Percentiles rank a stretch among this genome's conserved stretches.
Evolutionary conservation across 2,797 vertebrate genomes (phyloP).

Genomic region (Alfaro cultratus): DNA sequence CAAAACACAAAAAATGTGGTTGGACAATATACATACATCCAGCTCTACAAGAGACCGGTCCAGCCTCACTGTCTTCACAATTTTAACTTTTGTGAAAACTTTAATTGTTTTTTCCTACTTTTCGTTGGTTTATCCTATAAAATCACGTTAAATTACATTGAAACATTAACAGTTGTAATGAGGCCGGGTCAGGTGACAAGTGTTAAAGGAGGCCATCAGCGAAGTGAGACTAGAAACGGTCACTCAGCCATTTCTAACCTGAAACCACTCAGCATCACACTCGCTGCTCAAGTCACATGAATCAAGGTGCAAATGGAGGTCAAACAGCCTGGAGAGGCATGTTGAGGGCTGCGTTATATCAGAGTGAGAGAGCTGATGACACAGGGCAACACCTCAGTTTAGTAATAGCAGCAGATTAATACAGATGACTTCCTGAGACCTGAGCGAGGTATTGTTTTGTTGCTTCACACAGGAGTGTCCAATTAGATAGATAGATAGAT

Average conservation of each 20-base stretch:
- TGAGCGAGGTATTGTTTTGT: not conserved
- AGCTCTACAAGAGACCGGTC: not conserved
- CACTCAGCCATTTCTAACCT: not conserved
- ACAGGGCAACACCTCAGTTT: not conserved
- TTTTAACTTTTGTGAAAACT: not conserved
- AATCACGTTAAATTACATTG: not conserved
- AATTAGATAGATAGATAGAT: not conserved
- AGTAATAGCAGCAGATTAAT: not conserved
- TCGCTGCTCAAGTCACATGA: not conserved
- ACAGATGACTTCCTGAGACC: not conserved
- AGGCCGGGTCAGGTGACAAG: not conserved
- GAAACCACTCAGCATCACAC: not conserved
- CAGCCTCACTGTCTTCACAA: not conserved
- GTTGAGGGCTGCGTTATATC: not conserved
- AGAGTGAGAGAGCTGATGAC: not conserved
- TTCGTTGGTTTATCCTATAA: not conserved
- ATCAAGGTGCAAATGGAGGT: conserved; percentile 2
- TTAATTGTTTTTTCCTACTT: not conserved
- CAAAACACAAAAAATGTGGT: not conserved
- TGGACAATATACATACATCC: not conserved
- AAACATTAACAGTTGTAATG: not conserved
- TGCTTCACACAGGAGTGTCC: not conserved
- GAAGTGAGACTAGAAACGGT: not conserved
- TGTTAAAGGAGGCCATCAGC: not conserved
- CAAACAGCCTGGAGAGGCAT: not conserved